Base-by-base conservation (phyloP, 2,888 invertebrate genomes). In the Orthosia gothica region DNA sequence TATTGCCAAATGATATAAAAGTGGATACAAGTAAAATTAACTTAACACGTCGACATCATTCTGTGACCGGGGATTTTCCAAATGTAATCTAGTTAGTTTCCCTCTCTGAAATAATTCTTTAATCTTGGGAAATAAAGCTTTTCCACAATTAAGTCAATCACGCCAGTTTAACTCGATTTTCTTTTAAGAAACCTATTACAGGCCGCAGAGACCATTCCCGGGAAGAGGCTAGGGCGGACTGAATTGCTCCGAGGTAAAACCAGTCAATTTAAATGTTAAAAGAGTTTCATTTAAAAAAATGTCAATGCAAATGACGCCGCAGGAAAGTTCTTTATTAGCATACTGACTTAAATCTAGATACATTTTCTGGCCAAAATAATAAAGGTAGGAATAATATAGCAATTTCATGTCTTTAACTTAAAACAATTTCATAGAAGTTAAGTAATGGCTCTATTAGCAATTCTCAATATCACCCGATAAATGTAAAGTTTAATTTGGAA, bases 261-360 rank as follows among this genome's bases (percentile, higher is more conserved):
- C 92, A 94, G 92, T 94, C 94, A 94, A 95, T 95, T 95, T 94
- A 93, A 94, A 95, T 94, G 93, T 93, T 92, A 94, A 95, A 93
- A 92, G 93, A 93, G 92, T 92, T 93, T 92, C 90, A 92, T 93
- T 93, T 86, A 87, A 89, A 92, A 91, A 94, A 94, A 92, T 91
- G 90, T 86, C 91, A 90, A 92, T 93, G 92, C 89, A 93, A 93
- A 94, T 91, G 88, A 89, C 88, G 85, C 89, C 82, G 73, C 77
- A 70, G 83, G 82, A 86, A 89, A 79, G 67, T 78, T 78, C 68
- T 74, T 76, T 82, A 86, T 86, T 85, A 82, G 75, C 83, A 87
- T 87, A 84, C 78, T 84, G 82, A 85, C 72, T 72, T 82, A 80
- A 72, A 76, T 66, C 81, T 75, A 74, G 68, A 81, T 76, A 80